Percentiles rank a stretch among this genome's conserved stretches.
Conservation (phyloP, 2,888 invertebrate genomes). For the Sturmia bella region DNA sequence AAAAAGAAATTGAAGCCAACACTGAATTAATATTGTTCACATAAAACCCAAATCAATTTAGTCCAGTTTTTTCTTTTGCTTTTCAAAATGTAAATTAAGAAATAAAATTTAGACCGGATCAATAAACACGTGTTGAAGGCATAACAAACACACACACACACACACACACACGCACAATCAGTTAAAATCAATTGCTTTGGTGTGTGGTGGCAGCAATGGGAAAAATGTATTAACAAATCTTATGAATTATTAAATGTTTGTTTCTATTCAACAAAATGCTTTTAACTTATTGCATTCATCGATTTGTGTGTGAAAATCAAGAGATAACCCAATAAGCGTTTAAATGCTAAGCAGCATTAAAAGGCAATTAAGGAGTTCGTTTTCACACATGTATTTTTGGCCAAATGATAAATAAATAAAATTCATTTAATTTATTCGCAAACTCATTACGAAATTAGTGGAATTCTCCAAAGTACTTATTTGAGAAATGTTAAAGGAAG, state of each 20-base stretch:
- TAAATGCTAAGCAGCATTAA: too few relatives aligned
- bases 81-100: not conserved
- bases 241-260: not conserved
- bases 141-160: not conserved
- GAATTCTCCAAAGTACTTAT: too few relatives aligned
- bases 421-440: too few relatives aligned
- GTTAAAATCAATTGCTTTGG: too few relatives aligned
- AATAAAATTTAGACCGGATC: constrained; percentile 62
- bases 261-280: too few relatives aligned
- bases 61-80: constrained; percentile 30
- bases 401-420: too few relatives aligned
- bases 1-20: constrained; percentile 65
- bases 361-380: too few relatives aligned
- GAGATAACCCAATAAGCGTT: not conserved
- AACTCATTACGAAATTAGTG: too few relatives aligned
- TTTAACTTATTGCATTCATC: too few relatives aligned
- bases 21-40: constrained; percentile 25
- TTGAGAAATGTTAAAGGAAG: too few relatives aligned
- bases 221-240: not conserved
- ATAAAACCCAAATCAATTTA: not conserved
- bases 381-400: too few relatives aligned
- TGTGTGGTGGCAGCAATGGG: too few relatives aligned
- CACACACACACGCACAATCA: not conserved
- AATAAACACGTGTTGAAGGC: constrained; percentile 62
- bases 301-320: not conserved